These are phyloP conservation scores for Drosophila tani DNA, from an alignment of 1,140 invertebrate genomes.

Conservation along the genomic window DNA sequence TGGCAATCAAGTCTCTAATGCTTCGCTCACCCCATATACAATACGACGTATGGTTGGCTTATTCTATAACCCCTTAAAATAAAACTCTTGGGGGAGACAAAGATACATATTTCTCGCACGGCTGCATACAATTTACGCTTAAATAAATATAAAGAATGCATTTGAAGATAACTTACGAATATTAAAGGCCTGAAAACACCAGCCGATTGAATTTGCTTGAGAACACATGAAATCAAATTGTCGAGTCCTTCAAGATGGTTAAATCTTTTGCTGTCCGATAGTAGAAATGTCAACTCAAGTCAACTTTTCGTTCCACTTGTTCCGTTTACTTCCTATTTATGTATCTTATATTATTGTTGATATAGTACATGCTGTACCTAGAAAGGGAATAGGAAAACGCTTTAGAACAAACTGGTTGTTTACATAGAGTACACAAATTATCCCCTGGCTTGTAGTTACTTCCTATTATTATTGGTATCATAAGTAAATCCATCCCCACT, in stretches of 20 bases:
- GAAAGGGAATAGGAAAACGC: slow-evolving; percentile 1
- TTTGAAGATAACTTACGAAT: slow-evolving; percentile 20
- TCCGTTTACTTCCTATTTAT: slow-evolving; percentile 34
- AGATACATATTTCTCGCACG: slow-evolving; percentile 64
- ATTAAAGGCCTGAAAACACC: slow-evolving; percentile 19
- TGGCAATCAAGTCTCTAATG: slow-evolving; percentile 6
- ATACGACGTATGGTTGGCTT: neutral
- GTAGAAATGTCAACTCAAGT: slow-evolving; percentile 4
- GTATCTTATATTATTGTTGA: slow-evolving; percentile 48
- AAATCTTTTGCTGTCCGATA: slow-evolving; percentile 17
- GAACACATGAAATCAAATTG: slow-evolving; percentile 17
- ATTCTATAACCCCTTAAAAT: slow-evolving; percentile 55
- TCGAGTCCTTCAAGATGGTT: slow-evolving; percentile 29
- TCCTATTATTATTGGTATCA: too few species aligned
- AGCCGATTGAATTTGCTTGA: slow-evolving; percentile 34
- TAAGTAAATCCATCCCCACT: too few species aligned
- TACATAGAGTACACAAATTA: neutral
- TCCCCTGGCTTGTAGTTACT: neutral
- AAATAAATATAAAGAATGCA: slow-evolving; percentile 55
- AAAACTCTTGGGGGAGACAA: slow-evolving; percentile 37
- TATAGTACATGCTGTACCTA: slow-evolving; percentile 42
- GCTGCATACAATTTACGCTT: slow-evolving; percentile 30
- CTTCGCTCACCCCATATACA: neutral
- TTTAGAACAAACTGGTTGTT: neutral
- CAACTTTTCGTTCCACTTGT: slow-evolving; percentile 10